Evolutionary conservation across 1,140 invertebrate species (phyloP), one percentile per base, ranked within the genome.

Genomic region (Neodiprion virginianus): DNA sequence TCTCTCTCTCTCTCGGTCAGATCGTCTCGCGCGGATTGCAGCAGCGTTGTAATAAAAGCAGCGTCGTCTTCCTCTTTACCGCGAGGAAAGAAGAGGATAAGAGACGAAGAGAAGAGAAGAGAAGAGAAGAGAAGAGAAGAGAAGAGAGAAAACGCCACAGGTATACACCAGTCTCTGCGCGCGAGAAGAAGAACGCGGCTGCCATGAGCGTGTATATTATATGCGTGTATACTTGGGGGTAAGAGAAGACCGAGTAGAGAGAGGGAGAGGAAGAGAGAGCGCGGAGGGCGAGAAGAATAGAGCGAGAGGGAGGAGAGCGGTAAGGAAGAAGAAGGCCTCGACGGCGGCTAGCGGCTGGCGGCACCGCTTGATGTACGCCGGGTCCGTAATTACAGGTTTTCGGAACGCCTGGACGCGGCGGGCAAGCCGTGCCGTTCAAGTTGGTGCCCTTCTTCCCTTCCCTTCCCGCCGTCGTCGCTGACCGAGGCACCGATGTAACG

Each of bases 331-430:
- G 73, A 79, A 77, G 65, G 69, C 71, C 74, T 75, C 73, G 53
- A 61, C 53, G 77, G 67, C 77, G 53, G 53, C 28, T 40, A 5
- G 28, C 28, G 79, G 83, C 77, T 79, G 81, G 83, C 86, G 86
- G 86, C 85, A 85, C 78, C 84, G 85, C 85, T 86, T 87, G 86
- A 87, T 87, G 86, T 87, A 84, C 83, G 80, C 81, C 84, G 85
- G 85, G 82, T 83, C 82, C 85, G 85, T 87, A 87, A 87, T 87
- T 87, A 86, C 86, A 87, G 86, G 85, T 86, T 86, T 87, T 87
- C 85, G 85, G 85, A 86, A 87, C 85, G 85, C 86, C 85, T 86
- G 75, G 81, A 61, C 78, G 79, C 77, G 78, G 80, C 77, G 78
- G 80, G 75, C 84, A 74, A 82, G 79, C 77, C 78, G 76, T 76